Conservation (phyloP, 1,140 invertebrate genomes). For the Halictus rubicundus region DNA sequence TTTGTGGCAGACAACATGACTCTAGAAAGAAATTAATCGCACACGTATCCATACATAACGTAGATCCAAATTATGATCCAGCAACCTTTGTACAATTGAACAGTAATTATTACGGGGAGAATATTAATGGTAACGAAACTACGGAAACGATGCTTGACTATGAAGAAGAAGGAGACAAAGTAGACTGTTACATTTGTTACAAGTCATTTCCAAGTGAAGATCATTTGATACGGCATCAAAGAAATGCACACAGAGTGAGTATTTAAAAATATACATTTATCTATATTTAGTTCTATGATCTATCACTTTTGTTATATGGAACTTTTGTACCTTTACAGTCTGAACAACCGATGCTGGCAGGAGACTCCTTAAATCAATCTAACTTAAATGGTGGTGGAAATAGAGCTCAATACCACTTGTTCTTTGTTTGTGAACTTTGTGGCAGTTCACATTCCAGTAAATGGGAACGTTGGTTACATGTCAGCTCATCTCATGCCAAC, state of each 20-base stretch:
- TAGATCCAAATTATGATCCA: slow-evolving; percentile 80
- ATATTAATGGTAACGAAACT: slow-evolving; percentile 70
- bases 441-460: slow-evolving; percentile 80
- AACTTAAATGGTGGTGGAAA: slow-evolving; percentile 72
- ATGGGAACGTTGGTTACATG: slow-evolving; percentile 82
- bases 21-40: slow-evolving; percentile 82
- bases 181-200: slow-evolving; percentile 79
- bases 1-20: slow-evolving; percentile 83
- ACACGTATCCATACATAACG: slow-evolving; percentile 82
- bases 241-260: slow-evolving; percentile 76
- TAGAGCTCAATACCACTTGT: slow-evolving; percentile 78
- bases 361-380: slow-evolving; percentile 56
- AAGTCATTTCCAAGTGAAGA: slow-evolving; percentile 80
- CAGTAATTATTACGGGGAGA: slow-evolving; percentile 76
- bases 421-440: slow-evolving; percentile 81
- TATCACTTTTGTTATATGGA: too few species aligned
- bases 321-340: slow-evolving; percentile 54
- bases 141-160: slow-evolving; percentile 70
- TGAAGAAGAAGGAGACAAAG: slow-evolving; percentile 75
- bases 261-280: background rate
- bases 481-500: slow-evolving; percentile 76
- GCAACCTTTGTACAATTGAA: slow-evolving; percentile 81
- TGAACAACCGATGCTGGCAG: slow-evolving; percentile 59
- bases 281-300: too few species aligned
- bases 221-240: slow-evolving; percentile 80